phyloP scores from a whole-genome alignment of 2,888 invertebrate genomes.

The Biston betularia region DNA sequence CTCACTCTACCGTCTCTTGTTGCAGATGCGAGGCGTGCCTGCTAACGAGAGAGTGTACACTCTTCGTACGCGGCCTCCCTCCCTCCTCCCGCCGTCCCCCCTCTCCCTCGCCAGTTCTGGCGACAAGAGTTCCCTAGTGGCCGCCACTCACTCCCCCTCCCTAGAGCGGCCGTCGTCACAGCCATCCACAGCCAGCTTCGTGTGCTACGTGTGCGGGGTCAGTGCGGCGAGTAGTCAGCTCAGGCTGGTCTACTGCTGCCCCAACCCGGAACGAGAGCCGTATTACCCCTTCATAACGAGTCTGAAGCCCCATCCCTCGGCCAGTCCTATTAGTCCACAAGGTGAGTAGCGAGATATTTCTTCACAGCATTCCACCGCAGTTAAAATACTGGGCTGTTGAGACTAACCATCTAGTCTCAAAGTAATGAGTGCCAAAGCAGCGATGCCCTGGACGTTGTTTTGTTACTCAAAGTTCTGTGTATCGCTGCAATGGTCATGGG shows the following conservation, averaged over 20 bases:
- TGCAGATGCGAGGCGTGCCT: constrained; percentile 89
- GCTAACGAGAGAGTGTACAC: constrained; percentile 93
- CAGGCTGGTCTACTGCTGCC: constrained; percentile 93
- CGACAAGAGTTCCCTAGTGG: constrained; percentile 69
- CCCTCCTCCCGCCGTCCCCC: constrained; percentile 78
- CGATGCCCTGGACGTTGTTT: too few relatives aligned
- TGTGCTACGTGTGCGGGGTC: constrained; percentile 96
- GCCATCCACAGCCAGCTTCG: constrained; percentile 86
- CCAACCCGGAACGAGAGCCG: constrained; percentile 94
- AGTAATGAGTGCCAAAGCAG: too few relatives aligned
- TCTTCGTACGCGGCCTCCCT: constrained; percentile 91
- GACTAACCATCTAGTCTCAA: too few relatives aligned
- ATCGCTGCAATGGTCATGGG: too few relatives aligned
- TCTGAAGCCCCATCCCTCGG: constrained; percentile 92
- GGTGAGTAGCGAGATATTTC: constrained; percentile 73
- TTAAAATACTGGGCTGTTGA: too few relatives aligned
- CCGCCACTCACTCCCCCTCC: constrained; percentile 71
- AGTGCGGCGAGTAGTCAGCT: constrained; percentile 93
- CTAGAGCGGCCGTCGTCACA: constrained; percentile 65
- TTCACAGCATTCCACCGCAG: too few relatives aligned
- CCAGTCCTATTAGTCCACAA: constrained; percentile 95
- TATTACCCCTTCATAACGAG: constrained; percentile 96
- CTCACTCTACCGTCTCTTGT: constrained; percentile 35
- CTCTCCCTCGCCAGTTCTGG: constrained; percentile 79
- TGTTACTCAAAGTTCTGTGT: too few relatives aligned